A percentile compares a stretch with the other conserved stretches of the same genome.
phyloP scores from a whole-genome alignment of 2,797 vertebrate species.

The Zalophus californianus region DNA sequence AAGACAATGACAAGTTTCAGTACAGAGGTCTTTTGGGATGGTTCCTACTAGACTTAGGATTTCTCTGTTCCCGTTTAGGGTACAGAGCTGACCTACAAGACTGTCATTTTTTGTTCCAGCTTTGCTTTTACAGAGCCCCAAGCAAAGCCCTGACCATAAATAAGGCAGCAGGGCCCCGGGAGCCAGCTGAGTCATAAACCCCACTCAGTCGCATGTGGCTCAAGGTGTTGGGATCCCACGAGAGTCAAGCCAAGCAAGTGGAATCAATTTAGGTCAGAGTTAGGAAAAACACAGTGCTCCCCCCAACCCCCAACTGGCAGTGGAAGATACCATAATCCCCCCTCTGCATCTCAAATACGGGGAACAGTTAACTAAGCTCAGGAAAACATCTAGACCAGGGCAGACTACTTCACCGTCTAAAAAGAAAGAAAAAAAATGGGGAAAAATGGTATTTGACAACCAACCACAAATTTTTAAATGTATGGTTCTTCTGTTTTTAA shows the following conservation, averaged over 20 bases:
- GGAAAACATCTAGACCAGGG: constrained; percentile 57
- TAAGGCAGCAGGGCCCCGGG: constrained; percentile 12
- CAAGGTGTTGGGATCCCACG: constrained; percentile 51
- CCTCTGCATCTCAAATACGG: constrained; percentile 10
- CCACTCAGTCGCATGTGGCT: constrained; percentile 46
- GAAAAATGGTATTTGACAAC: constrained; percentile 43
- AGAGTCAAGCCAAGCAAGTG: constrained; percentile 65
- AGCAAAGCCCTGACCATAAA: constrained; percentile 50
- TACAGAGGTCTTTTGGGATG: not conserved
- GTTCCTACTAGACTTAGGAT: not conserved
- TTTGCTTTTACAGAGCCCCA: constrained; percentile 47
- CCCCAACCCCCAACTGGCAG: not conserved
- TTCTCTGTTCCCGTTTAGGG: not conserved
- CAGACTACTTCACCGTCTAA: constrained; percentile 61
- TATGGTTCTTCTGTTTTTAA: constrained; percentile 42
- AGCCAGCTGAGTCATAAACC: constrained; percentile 65
- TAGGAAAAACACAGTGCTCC: constrained; percentile 2
- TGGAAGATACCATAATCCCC: constrained; percentile 31
- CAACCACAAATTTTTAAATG: constrained; percentile 65
- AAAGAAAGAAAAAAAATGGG: not conserved
- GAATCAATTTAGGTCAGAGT: constrained; percentile 70
- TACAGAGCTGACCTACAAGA: not conserved
- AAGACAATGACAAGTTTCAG: not conserved
- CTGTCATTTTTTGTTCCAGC: constrained; percentile 37
- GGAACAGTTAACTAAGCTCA: constrained; percentile 24